These are phyloP conservation scores for Lampropteryx suffumata DNA, from an alignment of 2,888 invertebrate genomes.

Conservation along the genomic window DNA sequence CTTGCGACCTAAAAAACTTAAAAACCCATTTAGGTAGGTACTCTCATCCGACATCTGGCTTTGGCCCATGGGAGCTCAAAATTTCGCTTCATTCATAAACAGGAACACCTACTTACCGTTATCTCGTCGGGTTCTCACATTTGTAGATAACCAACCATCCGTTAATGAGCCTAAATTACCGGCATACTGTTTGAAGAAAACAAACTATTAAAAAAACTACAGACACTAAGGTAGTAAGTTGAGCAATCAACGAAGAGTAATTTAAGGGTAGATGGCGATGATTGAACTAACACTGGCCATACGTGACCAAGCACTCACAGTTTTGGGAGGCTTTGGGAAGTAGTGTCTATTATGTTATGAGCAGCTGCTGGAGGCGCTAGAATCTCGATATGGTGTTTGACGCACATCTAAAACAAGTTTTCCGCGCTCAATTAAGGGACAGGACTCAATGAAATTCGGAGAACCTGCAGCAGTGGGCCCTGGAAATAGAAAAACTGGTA, in stretches of 20 bases:
- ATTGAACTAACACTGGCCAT: no score
- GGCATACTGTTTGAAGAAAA: conserved; percentile 13
- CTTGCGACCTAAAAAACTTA: conserved; percentile 1
- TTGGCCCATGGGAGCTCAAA: conserved; percentile 43
- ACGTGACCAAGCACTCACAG: no score
- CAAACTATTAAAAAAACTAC: not conserved
- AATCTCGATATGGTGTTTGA: no score
- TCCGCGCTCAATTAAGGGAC: no score
- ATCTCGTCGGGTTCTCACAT: conserved; percentile 57
- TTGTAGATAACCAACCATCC: conserved; percentile 32
- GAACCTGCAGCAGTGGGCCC: no score
- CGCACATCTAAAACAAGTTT: no score
- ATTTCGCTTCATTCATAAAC: conserved; percentile 53
- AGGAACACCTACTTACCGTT: conserved; percentile 52
- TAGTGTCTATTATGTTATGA: no score
- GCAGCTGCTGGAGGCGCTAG: no score
- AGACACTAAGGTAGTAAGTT: not conserved
- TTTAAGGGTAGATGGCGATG: no score
- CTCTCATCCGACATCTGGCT: conserved; percentile 48
- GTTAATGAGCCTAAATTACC: conserved; percentile 32
- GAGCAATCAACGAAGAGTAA: not conserved
- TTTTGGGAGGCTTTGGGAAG: no score
- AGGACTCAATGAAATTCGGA: no score
- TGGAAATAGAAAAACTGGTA: no score
- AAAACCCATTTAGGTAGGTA: conserved; percentile 17